These are phyloP conservation scores for Idaea aversata DNA, from an alignment of 2,888 invertebrate species.

Conservation along the genomic window DNA sequence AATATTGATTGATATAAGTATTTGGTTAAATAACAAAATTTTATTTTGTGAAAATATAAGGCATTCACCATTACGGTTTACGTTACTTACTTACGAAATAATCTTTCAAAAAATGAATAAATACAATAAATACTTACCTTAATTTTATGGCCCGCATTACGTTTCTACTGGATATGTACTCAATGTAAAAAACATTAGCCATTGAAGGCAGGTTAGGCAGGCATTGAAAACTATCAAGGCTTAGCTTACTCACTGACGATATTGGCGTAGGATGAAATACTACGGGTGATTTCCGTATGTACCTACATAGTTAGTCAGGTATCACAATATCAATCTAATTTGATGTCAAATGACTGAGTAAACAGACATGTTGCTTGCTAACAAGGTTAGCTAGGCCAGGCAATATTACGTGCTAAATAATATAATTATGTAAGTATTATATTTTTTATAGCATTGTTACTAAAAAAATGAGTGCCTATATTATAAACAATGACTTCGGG, in stretches of 20 bases:
- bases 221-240: background rate
- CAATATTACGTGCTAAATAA: background rate
- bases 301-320: background rate
- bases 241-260: background rate
- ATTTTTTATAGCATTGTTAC: background rate
- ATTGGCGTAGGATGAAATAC: background rate
- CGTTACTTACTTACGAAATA: no score
- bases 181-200: background rate
- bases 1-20: no score
- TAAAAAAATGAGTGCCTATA: no score
- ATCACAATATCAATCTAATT: background rate
- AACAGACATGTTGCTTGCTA: background rate
- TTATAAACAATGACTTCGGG: no score
- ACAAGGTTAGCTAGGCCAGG: background rate
- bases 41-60: no score
- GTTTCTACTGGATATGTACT: no score
- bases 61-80: no score
- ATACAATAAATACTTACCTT: no score
- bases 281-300: background rate
- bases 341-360: background rate
- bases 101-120: no score
- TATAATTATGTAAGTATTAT: background rate
- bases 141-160: no score
- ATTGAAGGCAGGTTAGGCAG: background rate
- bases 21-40: no score